Conservation (phyloP, 2,113 vertebrate genomes). For the Dendropsophus ebraccatus region DNA sequence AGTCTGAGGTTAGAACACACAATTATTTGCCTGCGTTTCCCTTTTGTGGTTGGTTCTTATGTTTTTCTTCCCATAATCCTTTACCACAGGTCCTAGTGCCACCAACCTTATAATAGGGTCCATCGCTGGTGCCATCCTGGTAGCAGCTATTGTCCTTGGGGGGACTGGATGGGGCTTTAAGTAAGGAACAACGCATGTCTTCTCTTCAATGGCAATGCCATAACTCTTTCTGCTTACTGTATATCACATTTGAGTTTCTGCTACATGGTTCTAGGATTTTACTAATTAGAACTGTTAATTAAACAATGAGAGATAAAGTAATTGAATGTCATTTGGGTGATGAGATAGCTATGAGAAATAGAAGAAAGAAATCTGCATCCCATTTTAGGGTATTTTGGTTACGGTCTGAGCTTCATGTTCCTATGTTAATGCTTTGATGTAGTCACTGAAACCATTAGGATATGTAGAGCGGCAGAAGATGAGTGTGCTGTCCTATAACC, state of each 20-base stretch:
- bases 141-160: slow-evolving; percentile 99
- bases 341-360: slow-evolving; percentile 24
- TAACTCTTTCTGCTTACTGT: slow-evolving; percentile 85
- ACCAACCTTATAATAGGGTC: slow-evolving; percentile 99
- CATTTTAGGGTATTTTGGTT: neutral
- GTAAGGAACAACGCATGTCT: slow-evolving; percentile 98
- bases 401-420: neutral
- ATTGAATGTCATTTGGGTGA: slow-evolving; percentile 40
- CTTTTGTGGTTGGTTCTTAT: slow-evolving; percentile 80
- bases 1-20: slow-evolving; percentile 41
- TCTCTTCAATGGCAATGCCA: slow-evolving; percentile 86
- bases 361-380: neutral
- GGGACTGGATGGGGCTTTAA: slow-evolving; percentile 99
- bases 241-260: slow-evolving; percentile 95
- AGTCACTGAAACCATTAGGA: too few relatives aligned
- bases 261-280: slow-evolving; percentile 75
- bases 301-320: neutral
- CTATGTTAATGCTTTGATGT: neutral
- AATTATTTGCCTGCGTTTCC: slow-evolving; percentile 68
- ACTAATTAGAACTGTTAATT: neutral
- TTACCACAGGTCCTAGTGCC: slow-evolving; percentile 98
- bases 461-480: neutral
- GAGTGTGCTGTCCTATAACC: neutral
- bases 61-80: slow-evolving; percentile 92
- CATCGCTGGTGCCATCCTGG: slow-evolving; percentile 99